Base-by-base conservation (phyloP, 2,797 vertebrate genomes). In the Microcaecilia unicolor region DNA sequence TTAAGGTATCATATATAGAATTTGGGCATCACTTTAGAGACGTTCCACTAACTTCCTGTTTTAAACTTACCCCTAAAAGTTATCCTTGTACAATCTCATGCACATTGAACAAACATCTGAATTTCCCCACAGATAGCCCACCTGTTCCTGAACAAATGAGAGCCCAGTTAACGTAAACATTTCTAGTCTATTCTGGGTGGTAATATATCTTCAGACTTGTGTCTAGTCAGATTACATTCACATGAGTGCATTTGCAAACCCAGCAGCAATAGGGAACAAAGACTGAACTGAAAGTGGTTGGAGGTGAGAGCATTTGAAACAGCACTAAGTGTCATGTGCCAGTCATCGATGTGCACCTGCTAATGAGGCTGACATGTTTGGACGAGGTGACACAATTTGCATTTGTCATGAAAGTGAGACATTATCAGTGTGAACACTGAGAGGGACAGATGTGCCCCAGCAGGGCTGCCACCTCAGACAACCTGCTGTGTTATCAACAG, bases 341-440 rank as follows among this genome's bases (percentile, higher is more conserved):
- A 58, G n/a, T n/a, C n/a, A 17, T 53, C 34, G 22, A 28, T 28
- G 3, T 2, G 1, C 31, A 58, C 41, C 51, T 55, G 48, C 42
- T 65, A 65, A 64, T 44, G 31, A 70, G 48, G 27, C 31, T 67
- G 57, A 67, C 22, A 39, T 61, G 32, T 64, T 65, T 64, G 51
- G 48, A 56, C 10, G 10, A 35, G 22, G 40, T 31, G 50, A 47
- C 21, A 22, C 10, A 15, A 42, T 58, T 64, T 66, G 49, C 34
- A 41, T 60, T 64, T 76, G 44, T 57, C 61, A 46, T 24, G 11
- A 47, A 51, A 62, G 37, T 44, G 34, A 54, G 52, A 57, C 12
- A 55, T 63, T 9, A 63, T 51, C 31, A 21, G 8, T 41, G 15
- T 51, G 42, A 54, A 48, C 24, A 10, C n/a, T 38, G 30, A 68